Evolutionary conservation across 64 coral and sea anemone genomes (phyloP).

Genomic region (Orbicella faveolata): DNA sequence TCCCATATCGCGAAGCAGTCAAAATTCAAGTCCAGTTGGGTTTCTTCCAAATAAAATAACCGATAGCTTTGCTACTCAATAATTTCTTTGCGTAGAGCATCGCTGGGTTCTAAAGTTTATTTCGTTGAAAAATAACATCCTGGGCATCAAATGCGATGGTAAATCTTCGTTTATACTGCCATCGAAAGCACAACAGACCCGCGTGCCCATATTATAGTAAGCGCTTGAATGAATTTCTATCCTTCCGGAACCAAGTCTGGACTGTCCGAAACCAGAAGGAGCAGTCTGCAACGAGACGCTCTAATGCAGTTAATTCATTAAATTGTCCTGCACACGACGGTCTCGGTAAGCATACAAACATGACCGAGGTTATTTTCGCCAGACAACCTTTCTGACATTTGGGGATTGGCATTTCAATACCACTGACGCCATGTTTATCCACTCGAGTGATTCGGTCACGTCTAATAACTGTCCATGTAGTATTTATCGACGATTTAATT

Average conservation of each 20-base stretch:
- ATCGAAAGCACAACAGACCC: not conserved
- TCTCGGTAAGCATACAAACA: not conserved
- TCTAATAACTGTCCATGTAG: not conserved
- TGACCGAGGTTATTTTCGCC: not conserved
- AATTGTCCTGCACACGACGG: not conserved
- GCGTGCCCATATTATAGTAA: too few relatives aligned
- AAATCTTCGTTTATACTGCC: not conserved
- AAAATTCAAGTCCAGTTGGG: not conserved
- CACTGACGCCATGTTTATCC: not conserved
- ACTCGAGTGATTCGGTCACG: not conserved
- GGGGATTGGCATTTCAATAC: not conserved
- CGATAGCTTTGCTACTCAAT: not conserved
- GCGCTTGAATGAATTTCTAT: not conserved
- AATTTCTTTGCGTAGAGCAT: not conserved
- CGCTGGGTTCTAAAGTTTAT: not conserved
- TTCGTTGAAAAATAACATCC: not conserved
- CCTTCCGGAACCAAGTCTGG: not conserved
- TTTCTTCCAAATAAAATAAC: constrained; percentile 12
- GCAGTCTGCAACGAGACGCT: not conserved
- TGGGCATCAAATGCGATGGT: not conserved
- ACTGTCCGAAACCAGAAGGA: too few relatives aligned
- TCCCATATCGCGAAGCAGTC: not conserved
- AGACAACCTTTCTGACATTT: constrained; percentile 5
- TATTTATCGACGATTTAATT: not conserved
- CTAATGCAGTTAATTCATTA: not conserved